phyloP scores from a whole-genome alignment of 37 sponge, comb jelly and placozoan species.

The Eunapius fragilis region DNA sequence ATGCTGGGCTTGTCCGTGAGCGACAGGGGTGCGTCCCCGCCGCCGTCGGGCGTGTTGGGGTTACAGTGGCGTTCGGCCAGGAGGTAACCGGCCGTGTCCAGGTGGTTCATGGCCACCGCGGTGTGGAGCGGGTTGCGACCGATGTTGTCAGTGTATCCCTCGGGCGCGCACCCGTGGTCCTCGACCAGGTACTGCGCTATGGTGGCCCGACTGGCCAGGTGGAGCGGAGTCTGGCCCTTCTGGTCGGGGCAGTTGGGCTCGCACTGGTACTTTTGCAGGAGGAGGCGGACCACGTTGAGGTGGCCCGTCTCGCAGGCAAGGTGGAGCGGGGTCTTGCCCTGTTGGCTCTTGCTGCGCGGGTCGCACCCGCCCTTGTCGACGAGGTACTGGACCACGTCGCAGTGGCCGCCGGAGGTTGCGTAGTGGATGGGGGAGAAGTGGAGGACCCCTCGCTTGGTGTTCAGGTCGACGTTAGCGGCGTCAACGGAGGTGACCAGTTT shows the following conservation, averaged over 20 bases:
- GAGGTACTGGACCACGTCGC: slow-evolving; percentile 15
- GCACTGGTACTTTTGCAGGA: not conserved
- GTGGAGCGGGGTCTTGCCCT: slow-evolving; percentile 39
- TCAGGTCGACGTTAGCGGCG: not conserved
- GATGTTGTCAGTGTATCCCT: not conserved
- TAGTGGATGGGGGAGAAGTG: slow-evolving; percentile 33
- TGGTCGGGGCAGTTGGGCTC: slow-evolving; percentile 19
- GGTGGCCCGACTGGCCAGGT: slow-evolving; percentile 9
- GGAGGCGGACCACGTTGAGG: slow-evolving; percentile 14
- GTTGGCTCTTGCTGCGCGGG: slow-evolving; percentile 5
- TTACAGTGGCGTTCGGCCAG: not conserved
- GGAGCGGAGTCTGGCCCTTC: slow-evolving; percentile 14
- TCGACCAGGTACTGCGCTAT: slow-evolving; percentile 15
- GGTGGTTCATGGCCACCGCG: not conserved
- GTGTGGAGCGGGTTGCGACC: not conserved
- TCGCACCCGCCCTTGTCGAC: slow-evolving; percentile 15
- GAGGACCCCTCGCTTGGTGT: not conserved
- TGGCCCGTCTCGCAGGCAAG: slow-evolving; percentile 41
- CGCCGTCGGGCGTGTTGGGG: not conserved
- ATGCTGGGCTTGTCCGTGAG: slow-evolving; percentile 16
- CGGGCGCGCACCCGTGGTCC: not conserved
- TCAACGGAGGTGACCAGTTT: not conserved
- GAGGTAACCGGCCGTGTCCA: slow-evolving; percentile 27
- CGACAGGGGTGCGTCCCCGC: slow-evolving; percentile 23
- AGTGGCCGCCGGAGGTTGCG: slow-evolving; percentile 32